These are phyloP conservation scores for Sinhomidia bicolor DNA, from an alignment of 2,888 invertebrate species.

Conservation along the genomic window DNA sequence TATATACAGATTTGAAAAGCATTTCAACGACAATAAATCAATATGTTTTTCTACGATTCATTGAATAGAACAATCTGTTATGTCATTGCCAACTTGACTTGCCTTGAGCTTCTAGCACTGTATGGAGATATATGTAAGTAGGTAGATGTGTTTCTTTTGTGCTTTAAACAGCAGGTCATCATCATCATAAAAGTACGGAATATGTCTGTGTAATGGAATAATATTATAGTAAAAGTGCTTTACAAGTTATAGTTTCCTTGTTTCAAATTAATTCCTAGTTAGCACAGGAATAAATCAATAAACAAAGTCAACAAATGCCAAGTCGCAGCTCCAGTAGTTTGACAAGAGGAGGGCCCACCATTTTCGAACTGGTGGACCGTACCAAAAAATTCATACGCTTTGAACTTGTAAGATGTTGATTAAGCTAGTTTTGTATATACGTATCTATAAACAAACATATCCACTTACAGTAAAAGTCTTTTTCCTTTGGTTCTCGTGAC, in stretches of 20 bases:
- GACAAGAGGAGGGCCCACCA: constrained; percentile 47
- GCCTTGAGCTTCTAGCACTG: constrained; percentile 4
- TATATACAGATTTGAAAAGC: neutral
- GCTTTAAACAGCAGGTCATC: neutral
- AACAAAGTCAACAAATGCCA: constrained; percentile 2
- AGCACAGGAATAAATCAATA: neutral
- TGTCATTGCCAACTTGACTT: constrained; percentile 32
- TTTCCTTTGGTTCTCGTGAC: too few species aligned
- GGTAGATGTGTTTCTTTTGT: neutral
- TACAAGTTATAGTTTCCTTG: neutral
- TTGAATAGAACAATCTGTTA: constrained; percentile 15
- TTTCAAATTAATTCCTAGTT: neutral
- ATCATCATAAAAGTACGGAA: neutral
- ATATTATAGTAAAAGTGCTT: too few species aligned
- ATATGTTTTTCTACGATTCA: neutral
- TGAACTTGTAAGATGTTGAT: constrained; percentile 68
- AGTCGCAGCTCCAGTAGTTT: neutral
- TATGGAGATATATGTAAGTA: neutral
- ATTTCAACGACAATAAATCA: neutral
- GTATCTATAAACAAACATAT: too few species aligned
- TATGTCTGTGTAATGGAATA: neutral
- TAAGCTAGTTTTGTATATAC: neutral
- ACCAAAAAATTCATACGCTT: constrained; percentile 69
- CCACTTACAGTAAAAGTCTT: too few species aligned
- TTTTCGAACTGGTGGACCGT: constrained; percentile 67